These are phyloP conservation scores for Periophthalmus magnuspinnatus DNA, from an alignment of 2,797 vertebrate genomes.

Conservation along the genomic window DNA sequence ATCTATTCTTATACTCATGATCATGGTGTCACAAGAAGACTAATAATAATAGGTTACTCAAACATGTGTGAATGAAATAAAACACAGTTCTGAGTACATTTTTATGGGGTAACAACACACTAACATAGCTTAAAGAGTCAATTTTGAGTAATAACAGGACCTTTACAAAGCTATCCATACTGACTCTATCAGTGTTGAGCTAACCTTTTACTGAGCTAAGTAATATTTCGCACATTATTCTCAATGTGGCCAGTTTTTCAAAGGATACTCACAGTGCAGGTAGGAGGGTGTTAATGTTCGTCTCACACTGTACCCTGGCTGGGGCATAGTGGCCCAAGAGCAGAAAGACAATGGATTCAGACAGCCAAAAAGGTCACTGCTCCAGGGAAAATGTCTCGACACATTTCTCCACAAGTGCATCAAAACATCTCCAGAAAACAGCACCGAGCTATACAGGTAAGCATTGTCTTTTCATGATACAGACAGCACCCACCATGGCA, in stretches of 20 bases:
- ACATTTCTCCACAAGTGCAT: constrained; percentile 18
- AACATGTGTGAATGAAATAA: too few relatives aligned
- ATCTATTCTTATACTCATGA: background rate
- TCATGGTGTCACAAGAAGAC: background rate
- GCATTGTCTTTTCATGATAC: background rate
- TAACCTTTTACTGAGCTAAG: constrained; percentile 16
- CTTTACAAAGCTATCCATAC: too few relatives aligned
- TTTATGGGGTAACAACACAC: too few relatives aligned
- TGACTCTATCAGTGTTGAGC: background rate
- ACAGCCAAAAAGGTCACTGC: constrained; percentile 39
- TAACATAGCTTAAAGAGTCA: too few relatives aligned
- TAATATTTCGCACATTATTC: constrained; percentile 35
- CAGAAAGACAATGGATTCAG: constrained; percentile 26
- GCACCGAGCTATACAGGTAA: too few relatives aligned
- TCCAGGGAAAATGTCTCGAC: constrained; percentile 17
- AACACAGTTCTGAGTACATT: too few relatives aligned
- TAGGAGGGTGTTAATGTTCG: constrained; percentile 27
- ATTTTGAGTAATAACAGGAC: too few relatives aligned
- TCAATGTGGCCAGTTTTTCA: constrained; percentile 3
- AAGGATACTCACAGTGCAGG: constrained; percentile 22
- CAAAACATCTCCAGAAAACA: constrained; percentile 20
- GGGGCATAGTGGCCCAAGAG: constrained; percentile 24
- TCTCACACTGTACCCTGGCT: constrained; percentile 26
- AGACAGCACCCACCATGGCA: background rate
- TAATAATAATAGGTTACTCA: too few relatives aligned